Percentiles rank a stretch among this genome's conserved stretches.
These are phyloP conservation scores for Zaprionus gabonicus DNA, from an alignment of 1,140 invertebrate species.

Conservation along the genomic window DNA sequence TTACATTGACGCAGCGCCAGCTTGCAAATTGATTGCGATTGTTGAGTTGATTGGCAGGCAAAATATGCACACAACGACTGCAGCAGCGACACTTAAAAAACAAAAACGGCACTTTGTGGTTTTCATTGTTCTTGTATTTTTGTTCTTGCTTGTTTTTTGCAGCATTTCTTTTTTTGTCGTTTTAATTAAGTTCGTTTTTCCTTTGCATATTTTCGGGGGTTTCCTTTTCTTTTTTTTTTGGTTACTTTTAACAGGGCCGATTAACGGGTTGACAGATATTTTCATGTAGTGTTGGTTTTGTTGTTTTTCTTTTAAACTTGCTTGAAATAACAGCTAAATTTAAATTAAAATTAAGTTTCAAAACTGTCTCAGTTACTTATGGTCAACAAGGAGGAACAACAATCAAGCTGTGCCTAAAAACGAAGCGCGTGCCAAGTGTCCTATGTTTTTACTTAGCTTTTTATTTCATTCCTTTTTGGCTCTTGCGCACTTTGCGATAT, in stretches of 20 bases:
- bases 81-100: conserved; percentile 69
- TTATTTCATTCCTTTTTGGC: conserved; percentile 27
- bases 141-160: conserved; percentile 20
- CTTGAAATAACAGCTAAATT: too few species aligned
- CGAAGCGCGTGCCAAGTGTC: conserved; percentile 46
- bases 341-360: conserved; percentile 7
- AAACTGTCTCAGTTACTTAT: conserved; percentile 10
- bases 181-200: conserved; percentile 66
- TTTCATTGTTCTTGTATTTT: conserved; percentile 64
- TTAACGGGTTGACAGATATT: conserved; percentile 55
- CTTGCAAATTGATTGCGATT: conserved; percentile 80
- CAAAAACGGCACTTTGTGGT: conserved; percentile 75
- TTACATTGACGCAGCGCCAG: conserved; percentile 45
- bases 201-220: conserved; percentile 17
- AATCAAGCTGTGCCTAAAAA: conserved; percentile 6
- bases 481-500: conserved; percentile 69
- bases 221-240: conserved; percentile 1
- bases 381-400: conserved; percentile 21
- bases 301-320: not conserved
- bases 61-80: conserved; percentile 64
- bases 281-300: conserved; percentile 19
- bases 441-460: conserved; percentile 17
- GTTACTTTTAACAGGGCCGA: conserved; percentile 32
- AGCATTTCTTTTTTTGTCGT: conserved; percentile 50
- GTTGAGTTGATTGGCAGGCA: conserved; percentile 82